phyloP scores from a whole-genome alignment of 2,113 vertebrate species.

The Pelecanus crispus region DNA sequence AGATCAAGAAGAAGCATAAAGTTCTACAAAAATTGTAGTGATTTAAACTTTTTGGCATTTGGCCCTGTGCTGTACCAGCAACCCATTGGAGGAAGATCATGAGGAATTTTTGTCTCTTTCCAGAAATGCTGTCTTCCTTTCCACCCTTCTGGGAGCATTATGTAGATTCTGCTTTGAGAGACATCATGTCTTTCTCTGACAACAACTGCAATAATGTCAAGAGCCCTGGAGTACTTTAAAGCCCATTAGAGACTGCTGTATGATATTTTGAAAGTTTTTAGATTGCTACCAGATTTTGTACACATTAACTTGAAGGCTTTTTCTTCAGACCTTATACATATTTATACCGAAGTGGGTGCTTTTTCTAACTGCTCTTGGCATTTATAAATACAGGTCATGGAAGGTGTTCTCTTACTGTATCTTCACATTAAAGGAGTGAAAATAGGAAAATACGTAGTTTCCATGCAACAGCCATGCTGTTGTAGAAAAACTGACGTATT shows the following conservation, averaged over 20 bases:
- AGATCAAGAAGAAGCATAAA: not conserved
- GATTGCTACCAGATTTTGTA: not conserved
- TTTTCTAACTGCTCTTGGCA: not conserved
- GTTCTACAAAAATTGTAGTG: not conserved
- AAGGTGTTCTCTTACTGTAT: not conserved
- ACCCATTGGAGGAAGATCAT: not conserved
- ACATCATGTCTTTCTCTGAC: not conserved
- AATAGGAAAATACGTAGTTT: not conserved
- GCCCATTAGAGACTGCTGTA: not conserved
- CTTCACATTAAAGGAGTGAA: not conserved
- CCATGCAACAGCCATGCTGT: not conserved
- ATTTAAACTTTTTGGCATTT: not conserved
- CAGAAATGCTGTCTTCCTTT: not conserved
- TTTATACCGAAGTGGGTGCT: not conserved
- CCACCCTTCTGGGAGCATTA: not conserved
- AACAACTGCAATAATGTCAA: not conserved
- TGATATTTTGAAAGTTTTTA: not conserved
- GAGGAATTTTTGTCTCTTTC: not conserved
- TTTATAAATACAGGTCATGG: not conserved
- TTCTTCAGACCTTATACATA: not conserved
- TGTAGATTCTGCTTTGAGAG: not conserved
- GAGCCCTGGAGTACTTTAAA: not conserved
- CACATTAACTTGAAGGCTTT: not conserved
- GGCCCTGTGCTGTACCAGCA: not conserved
- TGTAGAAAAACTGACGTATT: not conserved